These are phyloP conservation scores for Enteromius treurensis DNA, from an alignment of 2,797 vertebrate species.

Conservation along the genomic window DNA sequence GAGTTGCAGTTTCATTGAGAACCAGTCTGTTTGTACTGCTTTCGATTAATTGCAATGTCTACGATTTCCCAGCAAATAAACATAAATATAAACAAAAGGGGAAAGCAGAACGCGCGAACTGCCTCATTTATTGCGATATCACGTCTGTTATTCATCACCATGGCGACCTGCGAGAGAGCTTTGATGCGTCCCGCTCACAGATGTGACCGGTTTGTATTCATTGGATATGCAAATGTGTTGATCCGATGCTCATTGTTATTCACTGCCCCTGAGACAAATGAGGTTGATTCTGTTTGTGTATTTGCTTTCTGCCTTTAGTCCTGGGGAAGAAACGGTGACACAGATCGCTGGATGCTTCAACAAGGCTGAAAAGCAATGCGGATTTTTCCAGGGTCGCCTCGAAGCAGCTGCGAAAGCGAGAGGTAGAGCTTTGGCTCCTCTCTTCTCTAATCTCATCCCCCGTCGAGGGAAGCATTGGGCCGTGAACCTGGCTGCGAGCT, in stretches of 20 bases:
- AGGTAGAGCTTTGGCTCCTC: conserved; percentile 48
- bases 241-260: conserved; percentile 59
- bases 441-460: conserved; percentile 53
- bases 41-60: conserved; percentile 49
- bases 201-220: conserved; percentile 65
- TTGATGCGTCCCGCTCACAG: conserved; percentile 61
- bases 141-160: conserved; percentile 62
- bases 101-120: conserved; percentile 35
- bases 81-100: conserved; percentile 30
- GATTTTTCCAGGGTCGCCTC: conserved; percentile 15
- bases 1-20: conserved; percentile 10
- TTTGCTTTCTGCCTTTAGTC: neutral
- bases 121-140: conserved; percentile 54
- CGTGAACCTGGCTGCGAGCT: conserved; percentile 62
- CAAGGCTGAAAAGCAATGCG: conserved; percentile 8
- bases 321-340: neutral
- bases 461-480: conserved; percentile 52
- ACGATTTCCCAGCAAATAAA: conserved; percentile 35
- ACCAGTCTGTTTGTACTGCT: conserved; percentile 16
- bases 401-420: conserved; percentile 42
- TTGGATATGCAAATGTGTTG: conserved; percentile 62
- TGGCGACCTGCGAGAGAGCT: conserved; percentile 59
- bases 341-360: neutral
- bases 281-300: conserved; percentile 39
- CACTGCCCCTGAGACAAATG: conserved; percentile 45